Conservation (phyloP, 1,140 invertebrate genomes). For the Bombus confusus region DNA sequence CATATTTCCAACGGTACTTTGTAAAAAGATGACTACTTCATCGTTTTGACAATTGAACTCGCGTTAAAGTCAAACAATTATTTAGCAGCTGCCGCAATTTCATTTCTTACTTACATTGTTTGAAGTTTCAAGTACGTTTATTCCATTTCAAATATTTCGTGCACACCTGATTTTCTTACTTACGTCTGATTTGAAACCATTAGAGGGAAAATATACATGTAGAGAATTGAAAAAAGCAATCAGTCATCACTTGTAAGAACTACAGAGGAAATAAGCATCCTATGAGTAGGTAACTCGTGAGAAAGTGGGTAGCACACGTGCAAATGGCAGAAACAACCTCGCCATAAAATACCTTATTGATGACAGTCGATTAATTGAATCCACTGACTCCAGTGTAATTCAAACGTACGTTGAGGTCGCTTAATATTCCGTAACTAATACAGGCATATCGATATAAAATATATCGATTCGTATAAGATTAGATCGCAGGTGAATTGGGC, state of each 20-base stretch:
- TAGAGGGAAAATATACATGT: no score
- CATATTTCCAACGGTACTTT: no score
- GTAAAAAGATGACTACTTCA: no score
- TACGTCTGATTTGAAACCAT: no score
- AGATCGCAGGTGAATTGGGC: conserved; percentile 2
- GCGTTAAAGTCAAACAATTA: no score
- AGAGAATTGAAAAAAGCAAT: not conserved
- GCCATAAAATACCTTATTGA: not conserved
- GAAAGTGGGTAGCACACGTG: conserved; percentile 5
- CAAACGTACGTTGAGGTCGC: not conserved
- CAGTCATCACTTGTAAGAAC: not conserved
- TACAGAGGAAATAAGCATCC: not conserved
- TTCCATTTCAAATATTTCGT: no score
- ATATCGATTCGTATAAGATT: not conserved
- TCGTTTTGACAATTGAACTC: no score
- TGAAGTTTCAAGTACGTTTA: no score
- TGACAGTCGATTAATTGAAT: not conserved
- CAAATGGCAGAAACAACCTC: conserved; percentile 15
- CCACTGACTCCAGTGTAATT: not conserved
- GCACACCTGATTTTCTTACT: no score
- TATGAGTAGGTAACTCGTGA: conserved; percentile 1
- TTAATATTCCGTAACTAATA: not conserved
- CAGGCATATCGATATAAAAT: no score
- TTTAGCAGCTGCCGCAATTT: no score
- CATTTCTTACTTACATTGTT: no score